Evolutionary conservation across 2,888 invertebrate genomes (phyloP).

Genomic region (Ischnura elegans): DNA sequence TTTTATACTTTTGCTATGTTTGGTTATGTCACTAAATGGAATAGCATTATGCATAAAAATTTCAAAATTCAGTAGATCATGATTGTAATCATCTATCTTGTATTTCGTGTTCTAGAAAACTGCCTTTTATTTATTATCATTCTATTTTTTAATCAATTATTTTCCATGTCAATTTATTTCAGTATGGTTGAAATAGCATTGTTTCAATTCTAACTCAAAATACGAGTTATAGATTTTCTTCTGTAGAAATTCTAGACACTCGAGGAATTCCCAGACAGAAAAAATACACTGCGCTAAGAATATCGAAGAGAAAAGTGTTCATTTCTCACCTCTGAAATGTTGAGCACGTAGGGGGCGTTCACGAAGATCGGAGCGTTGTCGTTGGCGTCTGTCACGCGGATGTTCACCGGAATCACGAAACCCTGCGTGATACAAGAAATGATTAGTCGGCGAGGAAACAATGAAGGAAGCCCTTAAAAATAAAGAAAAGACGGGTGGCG

Average conservation of each 20-base stretch:
- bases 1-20: no score
- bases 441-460: conserved; percentile 77
- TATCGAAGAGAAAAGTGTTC: background rate
- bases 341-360: conserved; percentile 89
- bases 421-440: conserved; percentile 79
- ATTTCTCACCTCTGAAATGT: conserved; percentile 90
- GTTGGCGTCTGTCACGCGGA: conserved; percentile 93
- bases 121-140: no score
- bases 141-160: no score
- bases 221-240: background rate
- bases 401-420: conserved; percentile 89
- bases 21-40: no score
- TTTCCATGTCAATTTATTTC: no score
- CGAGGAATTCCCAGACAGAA: background rate
- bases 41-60: no score
- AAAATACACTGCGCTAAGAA: background rate
- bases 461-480: conserved; percentile 73
- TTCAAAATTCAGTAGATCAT: no score
- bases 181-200: no score
- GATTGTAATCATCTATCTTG: no score
- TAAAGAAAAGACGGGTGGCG: background rate
- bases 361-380: conserved; percentile 93
- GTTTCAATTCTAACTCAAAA: no score
- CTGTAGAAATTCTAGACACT: background rate
- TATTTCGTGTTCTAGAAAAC: no score